Evolutionary conservation across 2,888 invertebrate genomes (phyloP), one percentile per base, ranked within the genome.

Genomic region (Drosophila vallismaia): DNA sequence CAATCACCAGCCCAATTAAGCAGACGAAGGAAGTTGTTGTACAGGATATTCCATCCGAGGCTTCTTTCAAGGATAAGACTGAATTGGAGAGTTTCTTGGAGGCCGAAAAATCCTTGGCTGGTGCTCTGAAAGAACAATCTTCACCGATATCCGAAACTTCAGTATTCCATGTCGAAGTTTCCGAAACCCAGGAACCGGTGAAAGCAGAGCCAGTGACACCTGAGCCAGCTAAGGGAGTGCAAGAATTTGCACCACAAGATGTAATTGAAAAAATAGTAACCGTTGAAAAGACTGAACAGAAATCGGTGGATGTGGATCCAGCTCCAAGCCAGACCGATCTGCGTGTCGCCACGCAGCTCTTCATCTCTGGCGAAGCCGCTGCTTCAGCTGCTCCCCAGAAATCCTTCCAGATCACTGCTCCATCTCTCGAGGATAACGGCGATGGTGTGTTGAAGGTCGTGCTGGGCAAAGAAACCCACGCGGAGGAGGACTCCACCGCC

Each of bases 381-480:
- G 73, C 83, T 2, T 50, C 79, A 10, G 62, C 69, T 14, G 77
- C 87, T 0, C 87, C 89, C 8, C 83, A 82, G 3, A 87, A 89
- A 72, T 74, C 78, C 2, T 85, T 89, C 33, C 88, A 88, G 52
- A 83, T 92, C 31, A 84, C 90, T 1, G 89, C 92, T n/a, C 82
- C 91, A 24, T 92, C 92, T 66, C 91, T 93, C 63, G 92, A 92
- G 79, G 79, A 88, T 9, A 75, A 77, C 24, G 90, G 90, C 5
- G 80, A 86, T 48, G 89, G 91, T 54, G 79, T 87, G 4, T 76
- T 92, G 0, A 91, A 85, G 68, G 86, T 92, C 6, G 82, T 84
- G 6, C 71, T 91, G 44, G 80, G 75, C 49, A 14, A 68, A n/a
- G 71, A 55, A 31, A 29, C 42, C 6, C 24, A 26, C 28, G 8